Conservation (phyloP, 2,113 vertebrate species). For the Archilochus colubris region DNA sequence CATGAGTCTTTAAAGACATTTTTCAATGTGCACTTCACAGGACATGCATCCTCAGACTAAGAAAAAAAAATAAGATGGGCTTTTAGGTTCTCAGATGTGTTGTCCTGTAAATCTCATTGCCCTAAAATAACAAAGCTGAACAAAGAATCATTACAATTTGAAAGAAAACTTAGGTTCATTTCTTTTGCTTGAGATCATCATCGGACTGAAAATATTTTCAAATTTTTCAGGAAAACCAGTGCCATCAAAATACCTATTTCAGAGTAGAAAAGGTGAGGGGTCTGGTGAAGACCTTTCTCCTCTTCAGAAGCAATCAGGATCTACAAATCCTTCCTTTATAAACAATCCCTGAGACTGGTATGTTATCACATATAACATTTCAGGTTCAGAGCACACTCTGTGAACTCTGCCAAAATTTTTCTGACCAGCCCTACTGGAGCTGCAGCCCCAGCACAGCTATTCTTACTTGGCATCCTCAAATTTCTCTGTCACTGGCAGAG, state of each 20-base stretch:
- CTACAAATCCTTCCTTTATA: background rate
- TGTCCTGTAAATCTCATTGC: background rate
- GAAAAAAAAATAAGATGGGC: background rate
- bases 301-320: background rate
- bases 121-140: background rate
- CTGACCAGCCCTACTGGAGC: background rate
- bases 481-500: background rate
- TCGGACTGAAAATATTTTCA: background rate
- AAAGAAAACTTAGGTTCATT: background rate
- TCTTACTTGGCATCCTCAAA: background rate
- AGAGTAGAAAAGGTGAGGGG: background rate
- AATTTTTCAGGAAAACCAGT: background rate
- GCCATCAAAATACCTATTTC: background rate
- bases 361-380: background rate
- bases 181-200: background rate
- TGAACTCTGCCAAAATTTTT: background rate
- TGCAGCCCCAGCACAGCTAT: background rate
- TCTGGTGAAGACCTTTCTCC: background rate
- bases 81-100: background rate
- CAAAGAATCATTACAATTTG: background rate
- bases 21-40: background rate
- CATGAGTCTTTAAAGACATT: background rate
- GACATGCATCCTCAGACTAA: background rate
- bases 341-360: background rate
- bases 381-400: background rate